A percentile compares a stretch with the other conserved stretches of the same genome.
These are phyloP conservation scores for Epinephelus moara DNA, from an alignment of 2,113 vertebrate species.

Conservation along the genomic window DNA sequence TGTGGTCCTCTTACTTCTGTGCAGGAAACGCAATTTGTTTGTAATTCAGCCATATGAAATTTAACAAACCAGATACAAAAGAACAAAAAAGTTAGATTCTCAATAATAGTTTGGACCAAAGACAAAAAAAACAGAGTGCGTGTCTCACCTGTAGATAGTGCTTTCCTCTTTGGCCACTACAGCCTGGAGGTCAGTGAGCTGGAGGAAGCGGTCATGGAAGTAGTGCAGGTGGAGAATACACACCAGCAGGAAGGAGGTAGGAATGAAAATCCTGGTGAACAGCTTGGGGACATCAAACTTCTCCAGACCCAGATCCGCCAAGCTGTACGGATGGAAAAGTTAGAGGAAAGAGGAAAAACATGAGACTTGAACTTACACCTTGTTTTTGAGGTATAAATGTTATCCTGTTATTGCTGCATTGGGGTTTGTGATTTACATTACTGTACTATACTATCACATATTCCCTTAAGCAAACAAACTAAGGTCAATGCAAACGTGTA, in stretches of 20 bases:
- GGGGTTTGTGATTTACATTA: background rate
- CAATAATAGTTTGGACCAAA: background rate
- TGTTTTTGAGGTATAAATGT: background rate
- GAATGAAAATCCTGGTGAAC: conserved; percentile 96
- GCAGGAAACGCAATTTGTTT: background rate
- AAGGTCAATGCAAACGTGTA: no score
- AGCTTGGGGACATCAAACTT: conserved; percentile 85
- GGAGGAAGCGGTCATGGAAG: conserved; percentile 94
- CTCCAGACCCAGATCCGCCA: conserved; percentile 92
- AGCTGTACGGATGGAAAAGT: conserved; percentile 73
- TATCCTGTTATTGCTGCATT: background rate
- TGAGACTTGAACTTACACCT: background rate
- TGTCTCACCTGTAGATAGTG: conserved; percentile 94
- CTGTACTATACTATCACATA: background rate
- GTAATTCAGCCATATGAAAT: background rate
- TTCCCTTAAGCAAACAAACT: background rate
- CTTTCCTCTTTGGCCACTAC: conserved; percentile 95
- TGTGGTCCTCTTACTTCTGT: background rate
- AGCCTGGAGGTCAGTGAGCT: conserved; percentile 96
- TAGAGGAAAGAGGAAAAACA: background rate
- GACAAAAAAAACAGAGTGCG: background rate
- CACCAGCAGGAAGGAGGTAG: conserved; percentile 94
- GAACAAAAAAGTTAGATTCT: background rate
- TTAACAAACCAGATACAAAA: background rate
- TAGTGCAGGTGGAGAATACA: conserved; percentile 98